A percentile compares a stretch with the other conserved stretches of the same genome.
Evolutionary conservation across 2,113 vertebrate species (phyloP).

Genomic region (Oenanthe melanoleuca): DNA sequence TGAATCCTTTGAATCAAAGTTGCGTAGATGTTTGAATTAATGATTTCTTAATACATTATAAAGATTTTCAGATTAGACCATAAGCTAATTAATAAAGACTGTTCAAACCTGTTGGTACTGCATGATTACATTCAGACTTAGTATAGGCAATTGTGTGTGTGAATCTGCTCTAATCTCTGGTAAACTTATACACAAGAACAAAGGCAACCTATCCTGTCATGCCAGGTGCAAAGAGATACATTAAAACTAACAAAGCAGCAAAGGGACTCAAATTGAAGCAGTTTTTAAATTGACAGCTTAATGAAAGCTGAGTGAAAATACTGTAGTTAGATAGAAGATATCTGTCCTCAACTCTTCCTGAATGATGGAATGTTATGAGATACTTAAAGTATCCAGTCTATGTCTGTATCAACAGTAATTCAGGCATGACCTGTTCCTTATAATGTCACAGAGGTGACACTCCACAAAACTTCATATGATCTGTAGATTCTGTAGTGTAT

Average conservation of each 20-base stretch:
- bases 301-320: constrained; percentile 73
- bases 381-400: neutral
- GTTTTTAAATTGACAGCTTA: constrained; percentile 76
- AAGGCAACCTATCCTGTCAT: constrained; percentile 48
- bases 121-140: neutral
- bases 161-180: neutral
- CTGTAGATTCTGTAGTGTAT: neutral
- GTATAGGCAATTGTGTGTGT: neutral
- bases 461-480: neutral
- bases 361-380: constrained; percentile 50
- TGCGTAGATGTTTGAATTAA: constrained; percentile 7
- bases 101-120: neutral
- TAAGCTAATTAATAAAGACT: neutral
- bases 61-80: neutral
- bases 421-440: constrained; percentile 16
- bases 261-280: constrained; percentile 62
- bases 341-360: constrained; percentile 50
- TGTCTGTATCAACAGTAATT: constrained; percentile 31
- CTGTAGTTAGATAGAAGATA: constrained; percentile 66
- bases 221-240: constrained; percentile 41
- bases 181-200: constrained; percentile 47
- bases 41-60: neutral
- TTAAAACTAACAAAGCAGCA: constrained; percentile 73
- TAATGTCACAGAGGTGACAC: constrained; percentile 7
- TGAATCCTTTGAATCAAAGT: neutral